Evolutionary conservation across 2,797 vertebrate species (phyloP).

Genomic region (Neosilurus mollespiculum): DNA sequence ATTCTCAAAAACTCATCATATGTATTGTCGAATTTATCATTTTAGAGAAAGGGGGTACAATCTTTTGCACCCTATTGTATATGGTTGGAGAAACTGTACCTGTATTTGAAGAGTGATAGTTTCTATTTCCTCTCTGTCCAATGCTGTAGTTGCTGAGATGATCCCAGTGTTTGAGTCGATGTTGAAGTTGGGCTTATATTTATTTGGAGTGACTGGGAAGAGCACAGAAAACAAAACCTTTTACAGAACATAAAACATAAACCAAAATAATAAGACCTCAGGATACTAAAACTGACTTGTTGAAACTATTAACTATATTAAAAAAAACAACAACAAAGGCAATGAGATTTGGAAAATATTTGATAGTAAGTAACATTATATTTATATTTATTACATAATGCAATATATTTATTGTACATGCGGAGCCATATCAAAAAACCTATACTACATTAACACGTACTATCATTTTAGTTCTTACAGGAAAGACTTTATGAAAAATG

Average conservation of each 20-base stretch:
- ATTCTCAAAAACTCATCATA: neutral
- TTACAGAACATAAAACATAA: conserved; percentile 20
- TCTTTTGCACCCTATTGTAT: neutral
- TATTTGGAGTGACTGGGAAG: conserved; percentile 67
- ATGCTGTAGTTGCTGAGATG: conserved; percentile 58
- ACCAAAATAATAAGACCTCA: neutral
- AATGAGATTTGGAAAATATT: too few relatives aligned
- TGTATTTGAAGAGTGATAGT: conserved; percentile 67
- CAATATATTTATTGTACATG: too few relatives aligned
- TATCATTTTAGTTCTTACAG: neutral
- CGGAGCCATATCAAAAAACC: neutral
- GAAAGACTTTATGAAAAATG: neutral
- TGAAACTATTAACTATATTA: too few relatives aligned
- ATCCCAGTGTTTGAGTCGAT: conserved; percentile 64
- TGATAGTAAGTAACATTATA: too few relatives aligned
- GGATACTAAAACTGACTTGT: neutral
- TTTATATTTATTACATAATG: too few relatives aligned
- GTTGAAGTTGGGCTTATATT: conserved; percentile 57
- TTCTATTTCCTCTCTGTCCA: conserved; percentile 74
- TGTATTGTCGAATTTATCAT: neutral
- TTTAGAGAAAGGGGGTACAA: neutral
- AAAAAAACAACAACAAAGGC: too few relatives aligned
- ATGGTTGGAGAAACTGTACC: conserved; percentile 58
- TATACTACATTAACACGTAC: neutral
- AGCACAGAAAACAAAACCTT: neutral